phyloP scores from a whole-genome alignment of 2,888 invertebrate species.

The Seladonia tumulorum region DNA sequence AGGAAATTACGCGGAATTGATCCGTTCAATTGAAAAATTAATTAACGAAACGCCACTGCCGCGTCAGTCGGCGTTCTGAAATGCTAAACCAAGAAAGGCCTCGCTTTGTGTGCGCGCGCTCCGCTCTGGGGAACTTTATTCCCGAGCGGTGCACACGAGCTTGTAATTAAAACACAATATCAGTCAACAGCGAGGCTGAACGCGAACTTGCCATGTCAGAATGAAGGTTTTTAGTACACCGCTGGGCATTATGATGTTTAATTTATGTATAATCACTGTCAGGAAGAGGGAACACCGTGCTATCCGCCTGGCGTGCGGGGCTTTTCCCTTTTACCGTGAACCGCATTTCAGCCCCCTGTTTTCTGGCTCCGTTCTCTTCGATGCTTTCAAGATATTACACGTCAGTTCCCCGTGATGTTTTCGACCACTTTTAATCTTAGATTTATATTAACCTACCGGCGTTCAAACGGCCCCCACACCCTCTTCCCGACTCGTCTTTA shows the following conservation, averaged over 20 bases:
- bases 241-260: slow-evolving; percentile 51
- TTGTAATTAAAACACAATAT: slow-evolving; percentile 50
- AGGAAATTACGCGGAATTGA: neutral
- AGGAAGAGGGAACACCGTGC: slow-evolving; percentile 12
- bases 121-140: slow-evolving; percentile 1
- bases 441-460: slow-evolving; percentile 66
- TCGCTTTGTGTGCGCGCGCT: neutral
- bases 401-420: slow-evolving; percentile 62
- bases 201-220: slow-evolving; percentile 18
- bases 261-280: slow-evolving; percentile 61
- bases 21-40: slow-evolving; percentile 8
- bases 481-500: slow-evolving; percentile 32
- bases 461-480: slow-evolving; percentile 20
- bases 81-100: neutral
- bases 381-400: slow-evolving; percentile 73
- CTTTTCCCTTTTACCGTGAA: neutral
- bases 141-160: neutral
- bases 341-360: neutral
- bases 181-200: slow-evolving; percentile 29
- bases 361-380: slow-evolving; percentile 27
- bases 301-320: slow-evolving; percentile 11
- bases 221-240: slow-evolving; percentile 25
- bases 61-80: slow-evolving; percentile 10
- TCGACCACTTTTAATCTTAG: slow-evolving; percentile 69
- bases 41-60: slow-evolving; percentile 3